Base-by-base conservation (phyloP, 2,888 invertebrate species). In the Trachelus troglodyta region DNA sequence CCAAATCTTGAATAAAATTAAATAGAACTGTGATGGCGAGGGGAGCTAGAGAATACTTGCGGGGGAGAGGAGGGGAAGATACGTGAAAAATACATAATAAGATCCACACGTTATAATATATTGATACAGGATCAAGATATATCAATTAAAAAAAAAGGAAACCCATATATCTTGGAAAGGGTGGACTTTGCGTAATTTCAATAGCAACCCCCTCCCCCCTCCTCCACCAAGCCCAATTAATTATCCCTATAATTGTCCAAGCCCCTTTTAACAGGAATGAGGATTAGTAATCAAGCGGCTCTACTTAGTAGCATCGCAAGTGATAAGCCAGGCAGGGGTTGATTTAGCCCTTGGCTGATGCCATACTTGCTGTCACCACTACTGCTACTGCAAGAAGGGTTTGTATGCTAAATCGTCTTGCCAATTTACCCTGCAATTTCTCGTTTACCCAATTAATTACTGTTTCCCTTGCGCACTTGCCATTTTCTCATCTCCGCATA, bases 381-480 rank as follows among this genome's bases (percentile, higher is more conserved):
- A 23, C 56, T 56, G 56, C 40, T 23, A 9, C 34, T 77, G 74
- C 75, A 15, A 75, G 31, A 56, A 34, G 75, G 30, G 75, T 77
- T 77, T 77, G 40, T 40, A 77, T 69, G 77, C 77, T 69, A 69
- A 74, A 40, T 56, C 40, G 77, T 75, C 37, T 75, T 77, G 75
- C 77, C 77, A 77, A 77, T 77, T 77, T 77, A 75, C 31, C 37
- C 69, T 75, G 77, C 77, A 77, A 77, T 77, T 69, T 77, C 75
- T 71, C 77, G 74, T 75, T 77, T 77, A 77, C 77, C 75, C 69
- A 37, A 77, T 77, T 77, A 74, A 40, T 74, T 77, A 37, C 77
- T 69, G 74, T 35, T 56, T 56, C 56, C 56, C 56, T 23, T 23
- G 56, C 56, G 6, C 15, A 15, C 2, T 23, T 9, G 56, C 9